Conservation (phyloP, 2,888 invertebrate genomes). For the Myopa testacea region DNA sequence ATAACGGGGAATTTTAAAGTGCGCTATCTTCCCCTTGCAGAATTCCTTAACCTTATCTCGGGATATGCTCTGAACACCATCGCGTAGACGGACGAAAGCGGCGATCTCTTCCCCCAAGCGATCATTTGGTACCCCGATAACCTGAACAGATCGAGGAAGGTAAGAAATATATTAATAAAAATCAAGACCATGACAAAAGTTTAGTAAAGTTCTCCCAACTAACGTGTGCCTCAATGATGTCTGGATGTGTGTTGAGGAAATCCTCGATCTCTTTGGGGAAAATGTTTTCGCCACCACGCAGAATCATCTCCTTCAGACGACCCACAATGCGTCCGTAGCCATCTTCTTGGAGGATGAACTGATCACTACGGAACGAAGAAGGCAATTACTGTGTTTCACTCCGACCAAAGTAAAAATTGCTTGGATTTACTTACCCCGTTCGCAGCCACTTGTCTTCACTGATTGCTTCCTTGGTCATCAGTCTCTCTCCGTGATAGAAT, state of each 20-base stretch:
- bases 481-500: slow-evolving; percentile 80
- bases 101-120: slow-evolving; percentile 81
- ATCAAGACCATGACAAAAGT: background rate
- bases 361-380: slow-evolving; percentile 57
- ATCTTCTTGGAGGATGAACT: slow-evolving; percentile 74
- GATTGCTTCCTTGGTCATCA: slow-evolving; percentile 77
- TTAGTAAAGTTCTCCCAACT: slow-evolving; percentile 39
- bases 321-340: slow-evolving; percentile 80
- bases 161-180: background rate
- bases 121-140: slow-evolving; percentile 77
- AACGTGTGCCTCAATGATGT: slow-evolving; percentile 77
- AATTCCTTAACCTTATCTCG: slow-evolving; percentile 73
- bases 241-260: slow-evolving; percentile 76
- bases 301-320: slow-evolving; percentile 81
- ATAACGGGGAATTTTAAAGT: slow-evolving; percentile 83
- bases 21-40: slow-evolving; percentile 78
- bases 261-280: slow-evolving; percentile 85
- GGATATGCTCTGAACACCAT: slow-evolving; percentile 66
- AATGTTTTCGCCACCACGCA: slow-evolving; percentile 85
- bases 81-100: slow-evolving; percentile 73
- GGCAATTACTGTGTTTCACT: background rate
- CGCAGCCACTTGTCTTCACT: slow-evolving; percentile 78
- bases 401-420: background rate
- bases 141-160: slow-evolving; percentile 62
- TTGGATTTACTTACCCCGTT: slow-evolving; percentile 73